These are phyloP conservation scores for Eupithecia insigniata DNA, from an alignment of 2,888 invertebrate genomes.

Conservation along the genomic window DNA sequence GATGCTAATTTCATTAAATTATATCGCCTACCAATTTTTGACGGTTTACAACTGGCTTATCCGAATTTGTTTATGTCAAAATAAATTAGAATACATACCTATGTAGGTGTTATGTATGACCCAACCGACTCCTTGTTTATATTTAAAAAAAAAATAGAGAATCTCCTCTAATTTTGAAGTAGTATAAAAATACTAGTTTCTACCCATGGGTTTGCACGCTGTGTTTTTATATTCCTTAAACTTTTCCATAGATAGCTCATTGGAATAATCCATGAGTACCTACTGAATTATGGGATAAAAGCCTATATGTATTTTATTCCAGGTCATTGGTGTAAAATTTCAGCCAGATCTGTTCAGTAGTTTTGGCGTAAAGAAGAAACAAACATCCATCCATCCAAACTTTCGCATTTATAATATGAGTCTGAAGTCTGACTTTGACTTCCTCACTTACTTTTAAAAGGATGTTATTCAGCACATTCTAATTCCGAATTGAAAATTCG, in stretches of 20 bases:
- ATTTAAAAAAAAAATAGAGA: background rate
- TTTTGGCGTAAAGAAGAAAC: background rate
- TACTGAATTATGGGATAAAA: background rate
- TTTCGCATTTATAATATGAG: background rate
- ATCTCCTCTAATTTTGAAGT: background rate
- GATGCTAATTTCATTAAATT: constrained; percentile 63
- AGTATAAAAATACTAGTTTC: background rate
- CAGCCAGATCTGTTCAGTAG: background rate
- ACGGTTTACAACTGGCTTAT: constrained; percentile 39
- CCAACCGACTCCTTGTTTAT: background rate
- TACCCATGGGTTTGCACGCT: background rate
- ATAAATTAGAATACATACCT: constrained; percentile 10
- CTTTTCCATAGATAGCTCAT: no score
- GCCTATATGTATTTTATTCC: background rate
- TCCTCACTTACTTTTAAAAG: background rate
- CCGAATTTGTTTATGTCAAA: constrained; percentile 17
- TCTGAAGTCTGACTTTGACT: background rate
- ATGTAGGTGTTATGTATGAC: background rate
- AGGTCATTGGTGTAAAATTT: background rate
- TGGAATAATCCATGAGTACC: no score
- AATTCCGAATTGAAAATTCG: constrained; percentile 55
- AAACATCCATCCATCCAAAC: background rate
- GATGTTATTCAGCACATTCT: constrained; percentile 56
- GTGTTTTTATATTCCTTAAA: no score
- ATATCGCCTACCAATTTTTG: constrained; percentile 53